Evolutionary conservation across 2,888 invertebrate genomes (phyloP), one percentile per base, ranked within the genome.

Genomic region (Coelogynopora nodosa): DNA sequence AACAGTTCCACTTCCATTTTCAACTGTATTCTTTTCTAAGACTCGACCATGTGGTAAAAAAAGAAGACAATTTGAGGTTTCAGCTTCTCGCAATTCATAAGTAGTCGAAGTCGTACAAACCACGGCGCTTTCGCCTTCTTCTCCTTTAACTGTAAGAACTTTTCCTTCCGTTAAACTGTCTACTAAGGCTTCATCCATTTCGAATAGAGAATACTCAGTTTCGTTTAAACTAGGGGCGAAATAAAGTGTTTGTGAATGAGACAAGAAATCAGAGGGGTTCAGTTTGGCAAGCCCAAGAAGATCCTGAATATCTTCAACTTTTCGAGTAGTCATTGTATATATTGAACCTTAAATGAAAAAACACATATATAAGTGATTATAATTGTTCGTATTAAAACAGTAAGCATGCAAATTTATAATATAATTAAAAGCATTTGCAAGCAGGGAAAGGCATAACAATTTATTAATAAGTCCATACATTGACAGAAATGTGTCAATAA

Each of bases 241-340:
- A 31, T 30, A 82, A 23, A 82, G 30, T 31, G 82, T 82, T 28
- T 82, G 82, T 27, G 31, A 31, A n/a, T 31, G 30, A 27, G 30
- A 5, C 5, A 31, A 5, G 29, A 23, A 82, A 28, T 82, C 82
- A 13, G 1, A 10, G 2, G 82, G 2, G n/a, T 82, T 30, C 31
- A 82, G 82, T 82, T 82, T 82, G n/a, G 82, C 82, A 28, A 31
- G 30, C 23, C 82, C 29, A 27, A 82, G 82, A 30, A 82, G 31
- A 30, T 30, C 26, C 28, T 82, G 30, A 31, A 30, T 31, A 26
- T 82, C 82, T 31, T 82, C 80, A 23, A 80, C 2, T n/a, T 23
- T 80, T 80, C 80, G 49, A 10, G 49, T 5, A 5, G 18, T 49
- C 49, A n/a, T n/a, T n/a, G n/a, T n/a, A n/a, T n/a, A n/a, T n/a